Conservation (phyloP, 2,888 invertebrate species). For the Labia minor region DNA sequence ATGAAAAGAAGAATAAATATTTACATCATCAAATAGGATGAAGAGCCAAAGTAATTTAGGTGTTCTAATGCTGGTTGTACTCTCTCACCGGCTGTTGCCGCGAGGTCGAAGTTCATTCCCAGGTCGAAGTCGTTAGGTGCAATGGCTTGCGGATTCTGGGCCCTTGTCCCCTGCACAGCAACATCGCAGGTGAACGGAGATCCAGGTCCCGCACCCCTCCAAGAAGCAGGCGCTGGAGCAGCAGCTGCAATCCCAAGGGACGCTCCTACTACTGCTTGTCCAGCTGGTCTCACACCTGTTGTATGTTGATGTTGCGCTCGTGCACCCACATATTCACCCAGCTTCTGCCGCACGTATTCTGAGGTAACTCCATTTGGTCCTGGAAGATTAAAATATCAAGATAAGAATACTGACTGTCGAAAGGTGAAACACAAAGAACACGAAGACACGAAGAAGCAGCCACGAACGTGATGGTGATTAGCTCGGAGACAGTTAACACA, state of each 20-base stretch:
- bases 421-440: not conserved
- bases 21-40: not conserved
- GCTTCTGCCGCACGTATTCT: slow-evolving; percentile 86
- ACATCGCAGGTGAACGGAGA: not conserved
- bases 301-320: slow-evolving; percentile 46
- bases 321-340: slow-evolving; percentile 78
- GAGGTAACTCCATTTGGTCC: slow-evolving; percentile 29
- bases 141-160: not conserved
- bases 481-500: not conserved
- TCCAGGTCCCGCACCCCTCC: not conserved
- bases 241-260: not conserved
- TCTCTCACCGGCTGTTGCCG: not conserved
- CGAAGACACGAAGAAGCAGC: not conserved
- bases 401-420: too few relatives aligned
- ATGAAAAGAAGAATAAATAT: not conserved
- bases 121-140: not conserved
- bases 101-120: not conserved
- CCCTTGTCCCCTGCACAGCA: not conserved
- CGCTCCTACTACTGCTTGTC: not conserved
- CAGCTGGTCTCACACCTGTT: not conserved
- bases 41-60: not conserved
- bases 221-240: not conserved
- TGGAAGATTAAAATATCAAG: not conserved
- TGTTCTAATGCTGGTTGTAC: not conserved
- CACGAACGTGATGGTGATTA: not conserved